Percentiles rank a stretch among this genome's conserved stretches.
phyloP scores from a whole-genome alignment of 1,140 invertebrate species.

The Hirudo medicinalis region DNA sequence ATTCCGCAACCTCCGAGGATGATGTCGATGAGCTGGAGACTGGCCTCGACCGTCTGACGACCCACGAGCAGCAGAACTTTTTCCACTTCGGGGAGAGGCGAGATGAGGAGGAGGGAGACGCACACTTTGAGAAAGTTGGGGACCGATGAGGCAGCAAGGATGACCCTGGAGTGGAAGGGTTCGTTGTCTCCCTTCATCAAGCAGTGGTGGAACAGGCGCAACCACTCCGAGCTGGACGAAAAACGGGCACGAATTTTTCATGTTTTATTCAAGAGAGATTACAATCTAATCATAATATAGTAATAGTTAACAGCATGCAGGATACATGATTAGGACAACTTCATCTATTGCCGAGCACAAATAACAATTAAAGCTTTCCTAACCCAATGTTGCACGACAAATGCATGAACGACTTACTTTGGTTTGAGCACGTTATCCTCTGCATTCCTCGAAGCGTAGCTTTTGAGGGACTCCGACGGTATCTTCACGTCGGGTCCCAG shows the following conservation, averaged over 20 bases:
- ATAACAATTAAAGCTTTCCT: too few relatives aligned
- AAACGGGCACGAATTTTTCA: conserved; percentile 16
- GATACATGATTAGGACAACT: too few relatives aligned
- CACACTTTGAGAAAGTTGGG: conserved; percentile 57
- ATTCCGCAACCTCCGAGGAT: too few relatives aligned
- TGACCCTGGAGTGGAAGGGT: conserved; percentile 32
- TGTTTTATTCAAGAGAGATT: too few relatives aligned
- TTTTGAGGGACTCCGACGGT: conserved; percentile 30
- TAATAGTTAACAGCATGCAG: too few relatives aligned
- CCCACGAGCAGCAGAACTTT: too few relatives aligned
- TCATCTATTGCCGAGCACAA: too few relatives aligned
- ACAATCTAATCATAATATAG: too few relatives aligned
- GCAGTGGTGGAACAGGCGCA: conserved; percentile 55
- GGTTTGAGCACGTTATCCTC: neutral
- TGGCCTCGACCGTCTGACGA: too few relatives aligned
- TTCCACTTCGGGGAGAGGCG: too few relatives aligned
- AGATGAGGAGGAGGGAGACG: conserved; percentile 53
- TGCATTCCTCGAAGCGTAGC: neutral
- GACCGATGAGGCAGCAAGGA: conserved; percentile 49
- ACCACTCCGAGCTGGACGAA: conserved; percentile 51
- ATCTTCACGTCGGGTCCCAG: conserved; percentile 43
- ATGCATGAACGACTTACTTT: conserved; percentile 3
- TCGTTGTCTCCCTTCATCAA: conserved; percentile 28
- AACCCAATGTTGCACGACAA: neutral
- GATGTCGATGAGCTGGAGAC: too few relatives aligned